These are phyloP conservation scores for Apistogramma diplotaenia DNA, from an alignment of 2,113 vertebrate species.

Conservation along the genomic window DNA sequence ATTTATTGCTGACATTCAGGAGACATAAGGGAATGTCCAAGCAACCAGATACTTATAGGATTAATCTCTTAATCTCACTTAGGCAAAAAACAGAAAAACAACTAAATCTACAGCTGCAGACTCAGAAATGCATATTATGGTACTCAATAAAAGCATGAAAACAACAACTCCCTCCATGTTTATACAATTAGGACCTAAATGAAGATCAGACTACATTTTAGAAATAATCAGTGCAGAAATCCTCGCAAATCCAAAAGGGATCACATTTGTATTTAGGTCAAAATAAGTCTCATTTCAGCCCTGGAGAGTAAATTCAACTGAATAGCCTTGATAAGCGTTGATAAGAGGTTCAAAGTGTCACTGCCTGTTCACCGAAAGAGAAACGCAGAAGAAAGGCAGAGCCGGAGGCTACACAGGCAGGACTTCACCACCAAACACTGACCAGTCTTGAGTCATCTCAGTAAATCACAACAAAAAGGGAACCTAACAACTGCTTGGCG, in stretches of 20 bases:
- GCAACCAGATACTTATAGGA: background rate
- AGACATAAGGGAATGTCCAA: background rate
- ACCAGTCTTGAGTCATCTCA: background rate
- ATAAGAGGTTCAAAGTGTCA: background rate
- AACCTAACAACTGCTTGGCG: background rate
- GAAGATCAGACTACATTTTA: background rate
- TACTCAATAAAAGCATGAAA: background rate
- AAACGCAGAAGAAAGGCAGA: constrained; percentile 7
- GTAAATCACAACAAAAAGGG: background rate
- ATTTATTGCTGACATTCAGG: background rate
- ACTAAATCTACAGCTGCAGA: background rate
- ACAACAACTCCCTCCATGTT: background rate
- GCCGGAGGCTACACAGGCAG: background rate
- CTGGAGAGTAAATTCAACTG: background rate
- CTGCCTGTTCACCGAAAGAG: background rate
- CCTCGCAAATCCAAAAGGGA: background rate
- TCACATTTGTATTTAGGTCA: background rate
- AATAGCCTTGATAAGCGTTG: background rate
- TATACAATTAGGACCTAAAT: background rate
- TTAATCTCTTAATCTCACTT: background rate
- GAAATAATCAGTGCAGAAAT: background rate
- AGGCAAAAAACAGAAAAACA: background rate
- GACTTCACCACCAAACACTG: background rate
- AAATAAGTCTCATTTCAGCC: background rate
- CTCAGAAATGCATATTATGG: background rate